Percentiles rank a stretch among this genome's conserved stretches.
Evolutionary conservation across 2,113 vertebrate species (phyloP).

Genomic region (Ictalurus punctatus): DNA sequence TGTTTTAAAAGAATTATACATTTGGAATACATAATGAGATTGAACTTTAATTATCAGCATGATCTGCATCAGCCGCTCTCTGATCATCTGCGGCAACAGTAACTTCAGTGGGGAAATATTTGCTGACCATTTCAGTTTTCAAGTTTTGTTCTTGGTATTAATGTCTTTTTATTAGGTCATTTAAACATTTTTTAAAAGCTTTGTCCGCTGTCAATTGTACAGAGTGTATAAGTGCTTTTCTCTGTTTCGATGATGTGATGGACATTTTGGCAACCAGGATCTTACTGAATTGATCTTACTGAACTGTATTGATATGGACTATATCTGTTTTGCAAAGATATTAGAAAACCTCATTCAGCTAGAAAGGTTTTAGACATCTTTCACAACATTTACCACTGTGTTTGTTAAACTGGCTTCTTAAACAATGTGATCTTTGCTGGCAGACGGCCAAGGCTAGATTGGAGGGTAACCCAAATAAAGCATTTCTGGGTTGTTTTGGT

Average conservation of each 20-base stretch:
- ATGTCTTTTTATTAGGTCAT: not conserved
- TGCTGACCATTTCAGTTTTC: not conserved
- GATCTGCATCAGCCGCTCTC: not conserved
- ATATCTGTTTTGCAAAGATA: not conserved
- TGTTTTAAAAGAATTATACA: not conserved
- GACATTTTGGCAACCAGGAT: not conserved
- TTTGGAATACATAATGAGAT: not conserved
- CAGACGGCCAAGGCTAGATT: not conserved
- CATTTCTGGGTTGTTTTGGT: not conserved
- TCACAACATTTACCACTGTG: not conserved
- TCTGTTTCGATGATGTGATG: not conserved
- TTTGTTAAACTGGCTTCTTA: not conserved
- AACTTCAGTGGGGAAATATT: not conserved
- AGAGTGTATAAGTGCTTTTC: not conserved
- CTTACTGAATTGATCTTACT: not conserved
- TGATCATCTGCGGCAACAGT: not conserved
- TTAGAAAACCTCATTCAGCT: not conserved
- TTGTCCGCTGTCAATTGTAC: not conserved
- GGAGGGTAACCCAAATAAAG: not conserved
- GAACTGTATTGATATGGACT: not conserved
- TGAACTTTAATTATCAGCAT: not conserved
- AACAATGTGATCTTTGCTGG: not conserved
- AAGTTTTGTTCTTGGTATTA: not conserved
- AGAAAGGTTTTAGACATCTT: not conserved
- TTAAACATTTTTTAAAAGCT: not conserved